Base-by-base conservation (phyloP, 2,797 vertebrate genomes). In the Sebastiscus albofasciatus region DNA sequence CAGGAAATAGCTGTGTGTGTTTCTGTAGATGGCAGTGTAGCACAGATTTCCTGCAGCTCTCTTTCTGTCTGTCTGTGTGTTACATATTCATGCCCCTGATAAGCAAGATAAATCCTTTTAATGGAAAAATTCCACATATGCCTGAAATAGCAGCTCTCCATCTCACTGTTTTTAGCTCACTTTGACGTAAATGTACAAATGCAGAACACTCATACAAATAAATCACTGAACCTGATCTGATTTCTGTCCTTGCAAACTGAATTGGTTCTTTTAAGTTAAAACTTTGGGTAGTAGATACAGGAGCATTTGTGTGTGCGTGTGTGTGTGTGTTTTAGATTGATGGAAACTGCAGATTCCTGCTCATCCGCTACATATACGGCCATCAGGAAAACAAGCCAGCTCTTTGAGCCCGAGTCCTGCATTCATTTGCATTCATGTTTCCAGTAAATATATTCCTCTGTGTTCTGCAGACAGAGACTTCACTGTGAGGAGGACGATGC, bases 21-120 rank as follows among this genome's bases (percentile, higher is more conserved):
- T 83, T 93, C 94, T 93, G 90, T 93, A 95, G 93, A 89, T 92
- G 94, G 94, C 94, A 94, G 90, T 94, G 86, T 89, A 83, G 90
- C 80, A 85, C 91, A 87, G 70, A 84, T 80, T 83, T 89, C 54
- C 39, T 82, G 65, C 69, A 65, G 29, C 54, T 72, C 13, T 54
- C 11, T 42, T 13, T 46, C 16, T 55, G 11, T 55, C 13, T 58
- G 6, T 70, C 14, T 67, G 26, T 42, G 36, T 54, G 11, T 65
- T 16, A 24, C 33, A 75, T 72, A 60, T 74, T 66, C 10, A 67
- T 75, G 52, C 42, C 56, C 64, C 54, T 79, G 81, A 89, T 77
- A 70, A 64, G 72, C 67, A 59, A 80, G 83, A 86, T 84, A 80
- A 86, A 86, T 87, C 77, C 62, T 8, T 83, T 78, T 46, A 72